A percentile compares a stretch with the other conserved stretches of the same genome.
These are phyloP conservation scores for Rhopalosiphum padi DNA, from an alignment of 1,140 invertebrate species.

Conservation along the genomic window DNA sequence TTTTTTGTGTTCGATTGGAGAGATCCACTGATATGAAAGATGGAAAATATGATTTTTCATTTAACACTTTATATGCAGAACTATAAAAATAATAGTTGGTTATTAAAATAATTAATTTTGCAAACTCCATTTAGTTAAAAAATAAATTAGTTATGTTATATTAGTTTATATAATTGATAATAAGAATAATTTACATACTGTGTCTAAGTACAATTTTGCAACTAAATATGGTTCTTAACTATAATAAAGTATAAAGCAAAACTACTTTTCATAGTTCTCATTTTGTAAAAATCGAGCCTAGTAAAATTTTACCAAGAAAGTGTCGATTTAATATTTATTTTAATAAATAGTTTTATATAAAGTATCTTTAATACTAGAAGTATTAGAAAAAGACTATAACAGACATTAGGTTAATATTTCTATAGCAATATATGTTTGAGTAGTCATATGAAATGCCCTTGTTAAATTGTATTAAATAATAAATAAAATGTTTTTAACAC, in stretches of 20 bases:
- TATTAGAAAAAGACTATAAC: background rate
- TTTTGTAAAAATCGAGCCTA: background rate
- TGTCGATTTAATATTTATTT: background rate
- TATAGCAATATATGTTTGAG: background rate
- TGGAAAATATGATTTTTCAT: conserved; percentile 34
- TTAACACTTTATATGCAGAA: background rate
- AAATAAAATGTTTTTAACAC: too few relatives aligned
- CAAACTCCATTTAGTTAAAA: too few relatives aligned
- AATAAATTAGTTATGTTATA: background rate
- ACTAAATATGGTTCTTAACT: background rate
- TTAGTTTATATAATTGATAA: too few relatives aligned
- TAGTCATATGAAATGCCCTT: background rate
- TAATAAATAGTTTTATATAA: background rate
- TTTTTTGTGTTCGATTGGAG: background rate
- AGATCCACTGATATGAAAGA: background rate
- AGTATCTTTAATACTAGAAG: background rate
- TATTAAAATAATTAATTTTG: background rate
- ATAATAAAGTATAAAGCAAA: background rate
- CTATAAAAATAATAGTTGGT: conserved; percentile 7
- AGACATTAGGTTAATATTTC: background rate
- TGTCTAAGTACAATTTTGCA: background rate
- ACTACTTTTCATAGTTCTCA: too few relatives aligned
- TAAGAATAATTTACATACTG: too few relatives aligned
- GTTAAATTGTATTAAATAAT: background rate
- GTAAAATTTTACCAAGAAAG: background rate